These are phyloP conservation scores for Pangasius mekongensis DNA, from an alignment of 2,797 vertebrate species.

Conservation along the genomic window DNA sequence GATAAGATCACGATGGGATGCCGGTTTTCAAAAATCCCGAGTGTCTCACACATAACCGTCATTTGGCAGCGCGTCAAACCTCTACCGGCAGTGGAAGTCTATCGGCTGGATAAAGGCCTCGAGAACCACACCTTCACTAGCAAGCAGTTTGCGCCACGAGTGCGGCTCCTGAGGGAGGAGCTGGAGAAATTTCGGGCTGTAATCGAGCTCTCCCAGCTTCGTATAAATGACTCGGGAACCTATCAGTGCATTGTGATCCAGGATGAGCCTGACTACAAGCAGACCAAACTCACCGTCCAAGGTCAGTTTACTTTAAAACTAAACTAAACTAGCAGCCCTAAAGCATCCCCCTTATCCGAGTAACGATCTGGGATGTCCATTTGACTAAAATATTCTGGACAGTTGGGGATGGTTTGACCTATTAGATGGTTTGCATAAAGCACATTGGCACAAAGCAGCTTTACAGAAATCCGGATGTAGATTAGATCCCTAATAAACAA, in stretches of 20 bases:
- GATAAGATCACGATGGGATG: slow-evolving; percentile 84
- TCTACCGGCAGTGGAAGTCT: slow-evolving; percentile 61
- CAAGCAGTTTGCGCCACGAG: slow-evolving; percentile 71
- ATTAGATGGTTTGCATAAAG: background rate
- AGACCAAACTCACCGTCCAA: slow-evolving; percentile 75
- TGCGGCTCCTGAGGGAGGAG: slow-evolving; percentile 72
- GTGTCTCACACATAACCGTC: slow-evolving; percentile 67
- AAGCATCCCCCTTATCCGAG: background rate
- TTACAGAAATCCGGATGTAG: slow-evolving; percentile 22
- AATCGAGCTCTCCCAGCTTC: slow-evolving; percentile 78
- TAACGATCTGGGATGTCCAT: background rate
- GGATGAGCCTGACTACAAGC: slow-evolving; percentile 83
- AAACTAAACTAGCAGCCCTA: background rate
- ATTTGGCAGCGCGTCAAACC: slow-evolving; percentile 70
- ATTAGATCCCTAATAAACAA: background rate
- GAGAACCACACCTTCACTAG: slow-evolving; percentile 65
- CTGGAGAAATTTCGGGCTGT: slow-evolving; percentile 76
- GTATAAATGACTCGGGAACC: slow-evolving; percentile 79
- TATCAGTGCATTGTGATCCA: slow-evolving; percentile 80
- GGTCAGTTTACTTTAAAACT: slow-evolving; percentile 70
- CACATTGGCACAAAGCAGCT: background rate
- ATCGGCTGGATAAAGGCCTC: slow-evolving; percentile 63
- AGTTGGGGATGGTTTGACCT: background rate
- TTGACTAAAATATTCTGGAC: background rate
- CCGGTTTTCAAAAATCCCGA: slow-evolving; percentile 74